phyloP scores from a whole-genome alignment of 2,888 invertebrate species.

The Periphyllus acericola region DNA sequence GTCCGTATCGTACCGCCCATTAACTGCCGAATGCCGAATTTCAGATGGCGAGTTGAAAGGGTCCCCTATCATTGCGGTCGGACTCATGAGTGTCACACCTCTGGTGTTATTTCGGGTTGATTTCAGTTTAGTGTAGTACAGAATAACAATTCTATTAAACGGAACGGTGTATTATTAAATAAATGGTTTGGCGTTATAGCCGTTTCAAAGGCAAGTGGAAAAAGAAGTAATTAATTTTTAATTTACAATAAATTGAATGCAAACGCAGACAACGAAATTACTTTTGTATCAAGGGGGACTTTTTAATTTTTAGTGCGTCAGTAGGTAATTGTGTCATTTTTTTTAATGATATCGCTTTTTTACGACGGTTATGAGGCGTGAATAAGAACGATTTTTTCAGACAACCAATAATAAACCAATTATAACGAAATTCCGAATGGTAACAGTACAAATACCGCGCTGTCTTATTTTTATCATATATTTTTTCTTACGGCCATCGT shows the following conservation, averaged over 20 bases:
- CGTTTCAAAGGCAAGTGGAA: neutral
- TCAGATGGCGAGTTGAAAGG: too few species aligned
- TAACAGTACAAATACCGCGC: neutral
- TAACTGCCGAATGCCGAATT: too few species aligned
- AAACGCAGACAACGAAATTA: constrained; percentile 9
- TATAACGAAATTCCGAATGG: neutral
- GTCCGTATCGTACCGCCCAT: too few species aligned
- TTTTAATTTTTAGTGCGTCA: neutral
- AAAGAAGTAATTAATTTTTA: constrained; percentile 37
- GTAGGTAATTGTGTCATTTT: constrained; percentile 3
- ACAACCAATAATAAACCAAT: neutral
- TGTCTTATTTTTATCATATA: neutral
- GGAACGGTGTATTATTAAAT: too few species aligned
- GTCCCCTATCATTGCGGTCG: too few species aligned
- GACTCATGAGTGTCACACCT: too few species aligned
- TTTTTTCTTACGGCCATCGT: neutral
- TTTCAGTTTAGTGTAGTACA: too few species aligned
- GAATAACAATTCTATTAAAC: too few species aligned
- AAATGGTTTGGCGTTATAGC: neutral
- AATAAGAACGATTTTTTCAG: neutral
- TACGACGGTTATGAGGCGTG: too few species aligned
- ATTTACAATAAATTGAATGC: constrained; percentile 8
- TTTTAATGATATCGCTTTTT: neutral
- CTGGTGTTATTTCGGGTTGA: too few species aligned
- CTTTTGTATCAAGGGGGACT: neutral